phyloP scores from a whole-genome alignment of 2,113 vertebrate genomes.

The Steatornis caripensis region DNA sequence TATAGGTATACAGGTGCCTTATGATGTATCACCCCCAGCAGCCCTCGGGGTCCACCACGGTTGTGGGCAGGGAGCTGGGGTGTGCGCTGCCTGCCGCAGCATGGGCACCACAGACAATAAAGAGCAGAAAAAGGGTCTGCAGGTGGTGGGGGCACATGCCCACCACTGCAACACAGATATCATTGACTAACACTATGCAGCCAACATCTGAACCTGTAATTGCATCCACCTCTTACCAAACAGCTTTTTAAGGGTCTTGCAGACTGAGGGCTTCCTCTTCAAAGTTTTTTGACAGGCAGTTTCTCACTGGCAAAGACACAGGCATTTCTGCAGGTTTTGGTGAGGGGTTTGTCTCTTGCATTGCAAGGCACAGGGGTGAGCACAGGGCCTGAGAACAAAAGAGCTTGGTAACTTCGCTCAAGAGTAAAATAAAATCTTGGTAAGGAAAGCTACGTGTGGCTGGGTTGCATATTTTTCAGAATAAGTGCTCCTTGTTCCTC shows the following conservation, averaged over 20 bases:
- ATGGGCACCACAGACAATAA: neutral
- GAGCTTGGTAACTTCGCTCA: neutral
- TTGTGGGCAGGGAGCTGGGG: neutral
- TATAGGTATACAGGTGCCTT: neutral
- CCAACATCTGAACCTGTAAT: neutral
- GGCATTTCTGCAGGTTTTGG: neutral
- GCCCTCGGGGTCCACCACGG: accelerated
- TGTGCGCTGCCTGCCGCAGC: accelerated
- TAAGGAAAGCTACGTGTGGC: neutral
- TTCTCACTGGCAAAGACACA: neutral
- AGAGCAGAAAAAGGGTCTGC: neutral
- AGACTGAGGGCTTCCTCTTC: neutral
- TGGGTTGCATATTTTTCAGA: neutral
- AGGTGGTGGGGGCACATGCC: neutral
- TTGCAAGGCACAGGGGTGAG: neutral
- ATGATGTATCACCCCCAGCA: accelerated
- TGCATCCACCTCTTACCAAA: neutral
- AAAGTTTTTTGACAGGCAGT: neutral
- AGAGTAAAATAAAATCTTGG: neutral
- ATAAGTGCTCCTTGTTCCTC: neutral
- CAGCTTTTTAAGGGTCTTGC: neutral
- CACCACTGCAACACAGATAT: neutral
- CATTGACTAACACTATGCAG: neutral
- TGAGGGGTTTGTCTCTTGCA: neutral
- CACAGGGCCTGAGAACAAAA: neutral